Evolutionary conservation across 2,113 vertebrate species (phyloP).

Genomic region (Tonatia bakeri): DNA sequence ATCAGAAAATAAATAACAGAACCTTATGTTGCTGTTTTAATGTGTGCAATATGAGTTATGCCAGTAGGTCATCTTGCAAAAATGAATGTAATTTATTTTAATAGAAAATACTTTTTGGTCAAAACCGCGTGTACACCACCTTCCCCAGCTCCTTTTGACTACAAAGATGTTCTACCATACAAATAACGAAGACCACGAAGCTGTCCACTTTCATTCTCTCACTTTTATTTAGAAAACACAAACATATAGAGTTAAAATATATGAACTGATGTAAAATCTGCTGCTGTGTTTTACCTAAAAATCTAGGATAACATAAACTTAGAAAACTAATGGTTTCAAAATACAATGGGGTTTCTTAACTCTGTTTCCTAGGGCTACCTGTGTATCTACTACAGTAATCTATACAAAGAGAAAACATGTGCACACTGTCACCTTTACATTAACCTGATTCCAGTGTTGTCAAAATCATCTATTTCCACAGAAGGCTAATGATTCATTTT

Average conservation of each 20-base stretch:
- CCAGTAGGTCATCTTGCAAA: conserved; percentile 56
- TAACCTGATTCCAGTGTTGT: neutral
- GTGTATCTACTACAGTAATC: neutral
- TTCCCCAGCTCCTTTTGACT: conserved; percentile 76
- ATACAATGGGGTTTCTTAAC: neutral
- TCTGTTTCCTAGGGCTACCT: neutral
- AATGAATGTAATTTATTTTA: conserved; percentile 71
- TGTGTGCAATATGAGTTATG: conserved; percentile 62
- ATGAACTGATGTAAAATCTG: conserved; percentile 54
- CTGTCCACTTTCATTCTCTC: conserved; percentile 60
- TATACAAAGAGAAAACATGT: neutral
- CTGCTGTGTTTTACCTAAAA: conserved; percentile 51
- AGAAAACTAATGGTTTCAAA: conserved; percentile 8
- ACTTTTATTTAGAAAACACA: conserved; percentile 72
- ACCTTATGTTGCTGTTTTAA: neutral
- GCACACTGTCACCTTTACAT: neutral
- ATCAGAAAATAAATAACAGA: conserved; percentile 46
- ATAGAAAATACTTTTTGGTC: conserved; percentile 70
- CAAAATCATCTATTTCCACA: neutral
- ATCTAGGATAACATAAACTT: conserved; percentile 43
- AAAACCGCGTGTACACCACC: conserved; percentile 53
- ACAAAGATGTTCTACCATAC: conserved; percentile 38
- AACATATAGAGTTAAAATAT: conserved; percentile 69
- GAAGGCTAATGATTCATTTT: neutral
- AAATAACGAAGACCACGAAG: conserved; percentile 75